Base-by-base conservation (phyloP, 2,888 invertebrate genomes). In the Meiosimyza decipiens region DNA sequence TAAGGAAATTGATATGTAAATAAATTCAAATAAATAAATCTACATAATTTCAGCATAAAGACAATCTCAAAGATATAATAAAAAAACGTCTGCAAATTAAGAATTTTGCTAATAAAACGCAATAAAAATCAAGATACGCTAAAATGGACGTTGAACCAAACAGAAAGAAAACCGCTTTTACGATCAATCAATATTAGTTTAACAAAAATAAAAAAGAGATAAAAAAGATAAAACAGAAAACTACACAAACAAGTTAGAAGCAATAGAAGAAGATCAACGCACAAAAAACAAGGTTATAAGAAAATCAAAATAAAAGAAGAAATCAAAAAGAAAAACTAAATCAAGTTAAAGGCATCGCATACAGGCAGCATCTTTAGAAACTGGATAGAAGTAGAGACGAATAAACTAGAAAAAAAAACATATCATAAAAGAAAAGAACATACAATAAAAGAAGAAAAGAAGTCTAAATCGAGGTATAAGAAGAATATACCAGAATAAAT, bases 71-170 rank as follows among this genome's bases (percentile, higher is more conserved):
- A 16, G 54, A 9, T 9, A 54, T n/a, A 55, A 55, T 16, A 55
- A 55, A 55, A 55, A 55, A 55, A 55, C 3, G 55, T 55, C 55
- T 22, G 54, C n/a, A 16, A 54, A 16, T 16, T 16, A 16, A 16
- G 55, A 18, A 3, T 55, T 18, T n/a, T 16, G 55, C 55, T 18
- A 55, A 55, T 55, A n/a, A 55, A 55, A 55, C 55, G 55, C 55
- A 55, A 55, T 55, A 55, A 55, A 55, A 55, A 55, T 55, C 55
- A 55, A 55, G 55, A n/a, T 12, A 40, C 55, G 55, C 55, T 55
- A 55, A 55, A 54, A 55, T 16, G 55, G 55, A 22, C 18, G 16
- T 15, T 55, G 55, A 55, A 55, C 55, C n/a, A 55, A 22, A 15
- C 55, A 55, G 55, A 55, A 55, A 16, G 7, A 55, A 55, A 55